Evolutionary conservation across 2,888 invertebrate species (phyloP), one percentile per base, ranked within the genome.

Genomic region (Sarcophaga variegata): DNA sequence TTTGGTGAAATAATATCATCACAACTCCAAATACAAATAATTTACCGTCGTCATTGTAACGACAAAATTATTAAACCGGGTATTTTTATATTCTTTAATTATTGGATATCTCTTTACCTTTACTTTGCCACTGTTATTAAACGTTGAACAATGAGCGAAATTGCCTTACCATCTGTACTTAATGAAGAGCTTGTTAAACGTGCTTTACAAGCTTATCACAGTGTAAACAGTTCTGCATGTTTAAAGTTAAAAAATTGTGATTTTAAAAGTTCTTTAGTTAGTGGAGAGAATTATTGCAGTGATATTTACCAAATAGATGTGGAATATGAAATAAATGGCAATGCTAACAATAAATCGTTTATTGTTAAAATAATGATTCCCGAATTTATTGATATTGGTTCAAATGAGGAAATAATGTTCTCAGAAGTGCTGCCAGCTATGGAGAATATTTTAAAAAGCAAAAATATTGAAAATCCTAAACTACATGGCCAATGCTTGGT

Each of bases 201-300:
- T 62, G 85, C 85, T 20, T 70, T 88, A 54, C n/a, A 20, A 47
- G 37, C 59, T 49, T 76, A n/a, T 71, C 64, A 72, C 62, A 81
- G 88, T 79, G 37, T 64, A 27, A 14, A 45, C 76, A 49, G 78
- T 69, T 79, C 45, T 67, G 11, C 54, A 12, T 14, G 74, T 87
- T 22, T 82, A 6, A n/a, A 59, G 25, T n/a, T 88, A 11, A 66
- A 74, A 81, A 75, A 76, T 47, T 88, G 84, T 69, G 37, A 76
- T 49, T 83, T 88, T 62, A 83, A 85, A 74, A 82, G 77, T 49
- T 77, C 79, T 10, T 83, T 82, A 10, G 80, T 71, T 0, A 81
- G 77, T 71, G 92, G 91, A 45, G 92, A 91, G n/a, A 92, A 92
- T 86, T 92, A 90, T 82, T 92, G 91, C 81, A 92, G 92, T 88